Conservation (phyloP, 1,140 invertebrate genomes). For the Euwallacea fornicatus region DNA sequence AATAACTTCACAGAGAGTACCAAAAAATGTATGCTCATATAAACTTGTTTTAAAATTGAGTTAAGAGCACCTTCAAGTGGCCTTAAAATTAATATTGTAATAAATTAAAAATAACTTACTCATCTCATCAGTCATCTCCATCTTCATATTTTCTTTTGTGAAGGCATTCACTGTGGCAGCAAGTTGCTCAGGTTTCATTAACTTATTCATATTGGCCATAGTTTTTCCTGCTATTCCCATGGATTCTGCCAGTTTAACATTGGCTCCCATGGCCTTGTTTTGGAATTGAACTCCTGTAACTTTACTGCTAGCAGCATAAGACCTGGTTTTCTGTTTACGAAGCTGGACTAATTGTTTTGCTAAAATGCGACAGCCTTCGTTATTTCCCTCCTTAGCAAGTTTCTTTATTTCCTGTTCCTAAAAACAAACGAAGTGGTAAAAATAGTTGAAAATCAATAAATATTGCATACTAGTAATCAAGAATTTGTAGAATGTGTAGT, state of each 20-base stretch:
- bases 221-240: slow-evolving; percentile 86
- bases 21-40: neutral
- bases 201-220: slow-evolving; percentile 85
- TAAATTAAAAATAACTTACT: slow-evolving; percentile 60
- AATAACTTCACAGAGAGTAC: neutral
- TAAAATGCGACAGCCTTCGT: slow-evolving; percentile 77
- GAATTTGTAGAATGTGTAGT: too few relatives aligned
- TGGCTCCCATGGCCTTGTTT: slow-evolving; percentile 86
- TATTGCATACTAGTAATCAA: too few relatives aligned
- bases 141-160: slow-evolving; percentile 77
- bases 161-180: slow-evolving; percentile 82
- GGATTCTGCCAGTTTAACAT: slow-evolving; percentile 80
- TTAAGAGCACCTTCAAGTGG: too few relatives aligned
- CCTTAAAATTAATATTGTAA: too few relatives aligned
- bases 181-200: slow-evolving; percentile 84
- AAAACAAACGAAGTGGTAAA: too few relatives aligned
- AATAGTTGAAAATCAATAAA: too few relatives aligned
- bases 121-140: slow-evolving; percentile 96
- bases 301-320: slow-evolving; percentile 75
- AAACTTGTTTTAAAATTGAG: neutral
- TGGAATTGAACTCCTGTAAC: slow-evolving; percentile 75
- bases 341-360: slow-evolving; percentile 88
- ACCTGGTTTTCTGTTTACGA: slow-evolving; percentile 84
- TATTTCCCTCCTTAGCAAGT: slow-evolving; percentile 82
- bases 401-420: slow-evolving; percentile 90